Conservation (phyloP, 2,888 invertebrate species). For the Eupsilia transversa region DNA sequence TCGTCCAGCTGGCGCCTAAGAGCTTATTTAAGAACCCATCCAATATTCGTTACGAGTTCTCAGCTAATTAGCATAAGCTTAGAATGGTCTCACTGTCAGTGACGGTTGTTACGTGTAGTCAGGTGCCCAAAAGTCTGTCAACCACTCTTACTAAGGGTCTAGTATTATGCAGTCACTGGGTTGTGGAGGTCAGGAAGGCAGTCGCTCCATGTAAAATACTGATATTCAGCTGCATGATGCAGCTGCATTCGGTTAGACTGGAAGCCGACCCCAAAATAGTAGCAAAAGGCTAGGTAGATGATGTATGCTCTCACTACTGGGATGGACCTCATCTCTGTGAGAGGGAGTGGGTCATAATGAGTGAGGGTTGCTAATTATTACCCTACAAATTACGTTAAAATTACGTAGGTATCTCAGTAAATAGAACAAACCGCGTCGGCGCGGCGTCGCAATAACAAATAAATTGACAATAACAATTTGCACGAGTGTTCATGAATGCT, state of each 20-base stretch:
- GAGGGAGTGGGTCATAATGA: neutral
- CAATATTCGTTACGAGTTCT: too few relatives aligned
- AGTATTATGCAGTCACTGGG: neutral
- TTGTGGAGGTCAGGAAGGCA: neutral
- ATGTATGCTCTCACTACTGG: neutral
- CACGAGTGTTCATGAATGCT: conserved; percentile 8
- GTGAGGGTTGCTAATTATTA: neutral
- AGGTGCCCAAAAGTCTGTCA: neutral
- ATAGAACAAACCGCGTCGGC: neutral
- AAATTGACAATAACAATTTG: conserved; percentile 40
- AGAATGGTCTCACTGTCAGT: too few relatives aligned
- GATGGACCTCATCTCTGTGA: neutral
- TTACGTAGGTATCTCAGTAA: neutral
- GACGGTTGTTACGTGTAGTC: too few relatives aligned
- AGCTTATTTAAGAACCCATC: too few relatives aligned
- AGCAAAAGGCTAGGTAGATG: neutral
- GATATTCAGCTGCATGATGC: too few relatives aligned
- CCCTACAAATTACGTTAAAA: neutral
- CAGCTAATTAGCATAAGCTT: too few relatives aligned
- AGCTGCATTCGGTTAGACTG: too few relatives aligned
- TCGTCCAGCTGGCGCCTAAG: too few relatives aligned
- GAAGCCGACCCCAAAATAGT: neutral
- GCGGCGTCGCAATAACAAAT: conserved; percentile 8
- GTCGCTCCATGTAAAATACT: too few relatives aligned
- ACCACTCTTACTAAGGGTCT: neutral